Conservation (phyloP, 2,797 vertebrate genomes). For the Sphenodon punctatus region DNA sequence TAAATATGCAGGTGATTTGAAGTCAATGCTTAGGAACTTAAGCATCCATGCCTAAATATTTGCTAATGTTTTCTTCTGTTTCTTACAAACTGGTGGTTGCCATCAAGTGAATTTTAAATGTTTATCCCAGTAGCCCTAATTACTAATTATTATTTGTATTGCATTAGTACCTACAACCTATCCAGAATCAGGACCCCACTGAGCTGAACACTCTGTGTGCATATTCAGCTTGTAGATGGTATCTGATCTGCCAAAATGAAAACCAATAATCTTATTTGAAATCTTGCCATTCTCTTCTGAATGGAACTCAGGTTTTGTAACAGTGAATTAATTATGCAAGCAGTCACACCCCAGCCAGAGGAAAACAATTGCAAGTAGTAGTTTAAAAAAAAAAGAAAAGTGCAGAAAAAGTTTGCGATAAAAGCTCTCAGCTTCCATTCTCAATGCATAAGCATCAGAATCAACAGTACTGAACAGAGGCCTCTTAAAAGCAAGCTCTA, state of each 20-base stretch:
- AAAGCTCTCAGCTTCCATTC: slow-evolving; percentile 12
- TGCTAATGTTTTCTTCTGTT: neutral
- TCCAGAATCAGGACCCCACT: too few species aligned
- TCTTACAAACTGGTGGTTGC: neutral
- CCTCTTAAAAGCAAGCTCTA: neutral
- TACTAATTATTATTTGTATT: too few species aligned
- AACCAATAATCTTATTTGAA: neutral
- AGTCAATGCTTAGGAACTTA: too few species aligned
- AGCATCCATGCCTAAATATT: neutral
- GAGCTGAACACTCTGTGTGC: too few species aligned
- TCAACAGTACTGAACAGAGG: neutral
- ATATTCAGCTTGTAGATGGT: neutral
- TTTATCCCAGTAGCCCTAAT: too few species aligned
- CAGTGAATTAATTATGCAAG: neutral
- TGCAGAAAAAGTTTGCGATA: too few species aligned
- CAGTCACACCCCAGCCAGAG: too few species aligned
- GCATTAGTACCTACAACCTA: too few species aligned
- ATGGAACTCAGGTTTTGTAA: neutral
- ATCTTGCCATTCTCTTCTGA: neutral
- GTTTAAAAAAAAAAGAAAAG: too few species aligned
- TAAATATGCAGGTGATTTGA: neutral
- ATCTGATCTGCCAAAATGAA: neutral
- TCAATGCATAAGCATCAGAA: too few species aligned
- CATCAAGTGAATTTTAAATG: neutral
- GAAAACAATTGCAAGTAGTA: too few species aligned